phyloP scores from a whole-genome alignment of 2,113 vertebrate genomes.

The Pavo muticus region DNA sequence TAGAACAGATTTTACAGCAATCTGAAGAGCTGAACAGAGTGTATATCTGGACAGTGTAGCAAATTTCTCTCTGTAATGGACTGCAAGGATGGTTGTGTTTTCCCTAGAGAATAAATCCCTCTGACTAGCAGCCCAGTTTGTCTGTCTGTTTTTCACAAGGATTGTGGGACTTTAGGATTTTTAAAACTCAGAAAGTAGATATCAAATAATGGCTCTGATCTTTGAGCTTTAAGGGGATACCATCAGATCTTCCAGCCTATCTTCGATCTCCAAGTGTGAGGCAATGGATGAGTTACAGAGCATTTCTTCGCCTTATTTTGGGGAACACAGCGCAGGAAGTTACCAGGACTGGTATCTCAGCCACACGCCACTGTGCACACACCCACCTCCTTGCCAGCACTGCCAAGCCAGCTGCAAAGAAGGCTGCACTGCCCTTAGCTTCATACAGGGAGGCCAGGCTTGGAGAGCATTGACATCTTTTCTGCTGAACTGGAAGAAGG shows the following conservation, averaged over 20 bases:
- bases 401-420: background rate
- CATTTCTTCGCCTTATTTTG: background rate
- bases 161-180: background rate
- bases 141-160: background rate
- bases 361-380: background rate
- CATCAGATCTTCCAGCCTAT: background rate
- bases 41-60: background rate
- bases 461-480: background rate
- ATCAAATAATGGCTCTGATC: background rate
- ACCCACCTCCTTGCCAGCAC: background rate
- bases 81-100: background rate
- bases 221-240: background rate
- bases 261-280: background rate
- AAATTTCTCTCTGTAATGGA: background rate
- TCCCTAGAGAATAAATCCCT: background rate
- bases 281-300: background rate
- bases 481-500: background rate
- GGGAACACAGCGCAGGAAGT: background rate
- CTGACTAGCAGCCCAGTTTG: background rate
- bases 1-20: background rate
- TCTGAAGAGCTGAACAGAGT: background rate
- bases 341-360: background rate
- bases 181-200: background rate
- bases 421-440: background rate
- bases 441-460: fast-evolving